A percentile compares a stretch with the other conserved stretches of the same genome.
phyloP scores from a whole-genome alignment of 2,888 invertebrate species.

The Barypeithes pellucidus region DNA sequence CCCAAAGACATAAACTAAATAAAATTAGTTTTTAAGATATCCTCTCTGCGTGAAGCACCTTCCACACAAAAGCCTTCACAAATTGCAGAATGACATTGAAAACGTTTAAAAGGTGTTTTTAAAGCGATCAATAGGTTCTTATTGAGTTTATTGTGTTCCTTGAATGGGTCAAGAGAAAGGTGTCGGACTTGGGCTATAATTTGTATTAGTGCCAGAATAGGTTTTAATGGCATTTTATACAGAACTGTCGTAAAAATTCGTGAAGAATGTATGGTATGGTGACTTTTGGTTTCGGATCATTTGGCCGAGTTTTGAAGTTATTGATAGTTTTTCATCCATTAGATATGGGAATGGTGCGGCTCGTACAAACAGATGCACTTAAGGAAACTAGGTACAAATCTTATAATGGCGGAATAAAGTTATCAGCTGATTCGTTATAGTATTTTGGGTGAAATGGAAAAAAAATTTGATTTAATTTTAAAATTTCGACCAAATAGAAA shows the following conservation, averaged over 20 bases:
- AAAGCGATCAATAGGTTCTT: conserved; percentile 50
- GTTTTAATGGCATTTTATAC: conserved; percentile 47
- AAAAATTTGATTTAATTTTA: no score
- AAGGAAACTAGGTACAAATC: no score
- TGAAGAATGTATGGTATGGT: conserved; percentile 31
- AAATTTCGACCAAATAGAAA: no score
- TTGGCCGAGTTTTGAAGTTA: conserved; percentile 34
- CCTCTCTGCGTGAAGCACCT: conserved; percentile 51
- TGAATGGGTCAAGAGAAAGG: conserved; percentile 52
- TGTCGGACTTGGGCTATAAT: conserved; percentile 46
- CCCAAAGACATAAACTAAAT: conserved; percentile 52
- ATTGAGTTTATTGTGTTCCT: conserved; percentile 40
- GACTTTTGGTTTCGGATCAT: conserved; percentile 51
- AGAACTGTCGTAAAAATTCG: conserved; percentile 28
- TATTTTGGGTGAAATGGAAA: no score
- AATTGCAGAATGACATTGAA: conserved; percentile 51
- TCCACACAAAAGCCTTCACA: conserved; percentile 50
- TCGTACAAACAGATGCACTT: not conserved
- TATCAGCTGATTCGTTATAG: no score
- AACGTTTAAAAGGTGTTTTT: conserved; percentile 50
- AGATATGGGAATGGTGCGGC: conserved; percentile 31
- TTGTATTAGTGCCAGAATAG: conserved; percentile 45
- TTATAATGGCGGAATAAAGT: no score
- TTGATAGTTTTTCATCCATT: conserved; percentile 27
- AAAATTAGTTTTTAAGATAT: conserved; percentile 54